A percentile compares a stretch with the other conserved stretches of the same genome.
These are phyloP conservation scores for Aphelenchoides besseyi DNA, from an alignment of 1,140 invertebrate genomes.

Conservation along the genomic window DNA sequence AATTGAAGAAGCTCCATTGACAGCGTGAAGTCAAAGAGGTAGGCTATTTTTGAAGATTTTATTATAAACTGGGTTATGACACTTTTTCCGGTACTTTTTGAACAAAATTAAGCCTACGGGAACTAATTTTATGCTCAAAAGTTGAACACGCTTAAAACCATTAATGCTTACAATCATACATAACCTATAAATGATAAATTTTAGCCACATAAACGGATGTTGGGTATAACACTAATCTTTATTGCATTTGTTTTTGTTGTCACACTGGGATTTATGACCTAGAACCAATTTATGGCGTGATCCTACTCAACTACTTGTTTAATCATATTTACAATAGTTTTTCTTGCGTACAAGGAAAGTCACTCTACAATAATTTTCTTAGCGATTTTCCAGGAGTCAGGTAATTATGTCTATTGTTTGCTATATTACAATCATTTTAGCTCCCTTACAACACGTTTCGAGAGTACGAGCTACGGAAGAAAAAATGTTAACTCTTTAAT, in stretches of 20 bases:
- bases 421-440: too few species aligned
- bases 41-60: neutral
- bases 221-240: constrained; percentile 1
- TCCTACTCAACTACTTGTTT: constrained; percentile 1
- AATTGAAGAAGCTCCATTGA: neutral
- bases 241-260: neutral
- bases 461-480: too few species aligned
- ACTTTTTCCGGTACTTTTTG: neutral
- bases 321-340: neutral
- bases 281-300: neutral
- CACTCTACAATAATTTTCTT: too few species aligned
- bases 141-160: neutral
- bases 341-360: neutral
- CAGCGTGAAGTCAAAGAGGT: neutral
- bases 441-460: too few species aligned
- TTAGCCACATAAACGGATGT: neutral
- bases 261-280: neutral
- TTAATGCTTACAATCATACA: neutral
- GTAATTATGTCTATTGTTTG: too few species aligned
- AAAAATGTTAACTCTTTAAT: too few species aligned
- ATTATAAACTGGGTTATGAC: neutral
- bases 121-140: neutral
- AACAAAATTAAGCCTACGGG: neutral
- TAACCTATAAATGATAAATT: constrained; percentile 2
- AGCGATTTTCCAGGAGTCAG: too few species aligned